Base-by-base conservation (phyloP, 2,888 invertebrate genomes). In the Reticulitermes lucifugus region DNA sequence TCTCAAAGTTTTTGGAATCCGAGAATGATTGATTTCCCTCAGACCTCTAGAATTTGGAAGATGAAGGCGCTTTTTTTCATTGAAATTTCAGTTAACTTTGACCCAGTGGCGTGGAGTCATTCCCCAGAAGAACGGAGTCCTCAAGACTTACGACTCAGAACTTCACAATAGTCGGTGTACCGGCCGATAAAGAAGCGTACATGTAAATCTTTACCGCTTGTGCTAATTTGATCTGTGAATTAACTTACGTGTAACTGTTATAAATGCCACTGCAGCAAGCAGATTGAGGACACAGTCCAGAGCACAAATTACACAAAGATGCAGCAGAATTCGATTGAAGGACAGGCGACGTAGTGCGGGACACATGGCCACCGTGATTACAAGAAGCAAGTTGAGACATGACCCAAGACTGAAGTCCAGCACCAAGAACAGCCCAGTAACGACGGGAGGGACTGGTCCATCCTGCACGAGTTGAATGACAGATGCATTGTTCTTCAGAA, bases 211-310 rank as follows among this genome's bases (percentile, higher is more conserved):
- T 35, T 35, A 35, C 3, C 35, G 35, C 35, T 4, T 35, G 35
- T 35, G 35, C 35, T 35, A 35, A 35, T 35, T 35, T 35, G 35
- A 2, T 35, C 35, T 35, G 35, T 35, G 35, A 35, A 35, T 35
- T 29, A 18, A 80, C 81, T 81, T 25, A 81, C 81, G 81, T 81
- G 81, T 81, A 2, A 81, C 46, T 51, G 22, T 25, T 3, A 86
- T 55, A 29, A 87, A 65, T n/a, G 70, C 83, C 51, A 83, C 86
- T 5, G 86, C 79, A 22, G 83, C 81, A 9, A 79, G 35, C n/a
- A 85, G 22, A 77, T 86, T 85, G 41, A 85, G 84, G 46, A 86
- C 12, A 77, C 86, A 85, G 60, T 87, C 87, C 29, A 87, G 83
- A n/a, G 84, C 83, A 35, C 84, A 75, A 0, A 84, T 85, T 10